phyloP scores from a whole-genome alignment of 2,113 vertebrate genomes.

The Proterorhinus semilunaris region DNA sequence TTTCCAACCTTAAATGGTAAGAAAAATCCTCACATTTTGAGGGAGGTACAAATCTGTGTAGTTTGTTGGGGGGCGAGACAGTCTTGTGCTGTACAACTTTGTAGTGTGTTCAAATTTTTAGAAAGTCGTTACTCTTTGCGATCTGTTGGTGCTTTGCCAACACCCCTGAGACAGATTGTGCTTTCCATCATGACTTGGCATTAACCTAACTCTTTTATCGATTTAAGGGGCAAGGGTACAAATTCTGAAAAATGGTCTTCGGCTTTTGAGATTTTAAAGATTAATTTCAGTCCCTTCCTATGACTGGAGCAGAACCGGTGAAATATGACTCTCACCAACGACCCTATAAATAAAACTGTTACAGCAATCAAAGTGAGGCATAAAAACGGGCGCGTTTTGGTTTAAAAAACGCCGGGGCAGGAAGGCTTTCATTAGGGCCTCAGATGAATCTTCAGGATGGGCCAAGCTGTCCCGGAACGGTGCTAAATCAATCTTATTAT shows the following conservation, averaged over 20 bases:
- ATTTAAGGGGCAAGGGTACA: slow-evolving; percentile 47
- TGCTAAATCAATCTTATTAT: slow-evolving; percentile 77
- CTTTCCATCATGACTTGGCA: slow-evolving; percentile 52
- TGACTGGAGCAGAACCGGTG: slow-evolving; percentile 36
- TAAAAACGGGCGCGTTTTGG: slow-evolving; percentile 65
- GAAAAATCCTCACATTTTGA: too few species aligned
- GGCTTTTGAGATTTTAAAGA: slow-evolving; percentile 58
- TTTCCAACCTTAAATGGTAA: too few species aligned
- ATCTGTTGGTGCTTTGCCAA: slow-evolving; percentile 20
- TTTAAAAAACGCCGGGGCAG: slow-evolving; percentile 59
- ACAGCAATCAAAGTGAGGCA: slow-evolving; percentile 68
- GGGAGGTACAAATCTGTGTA: too few species aligned
- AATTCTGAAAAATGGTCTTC: slow-evolving; percentile 63
- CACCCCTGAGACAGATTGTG: slow-evolving; percentile 44
- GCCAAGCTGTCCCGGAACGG: slow-evolving; percentile 61
- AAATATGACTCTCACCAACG: slow-evolving; percentile 36
- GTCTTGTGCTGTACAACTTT: background rate
- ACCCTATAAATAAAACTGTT: slow-evolving; percentile 74
- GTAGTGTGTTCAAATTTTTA: slow-evolving; percentile 3
- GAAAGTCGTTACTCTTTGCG: background rate
- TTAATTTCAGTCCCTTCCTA: slow-evolving; percentile 50
- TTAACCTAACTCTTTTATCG: slow-evolving; percentile 60
- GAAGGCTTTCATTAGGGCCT: slow-evolving; percentile 69
- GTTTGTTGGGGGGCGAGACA: background rate
- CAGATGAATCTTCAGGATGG: slow-evolving; percentile 69